A percentile compares a stretch with the other conserved stretches of the same genome.
phyloP scores from a whole-genome alignment of 2,888 invertebrate species.

The Autographa gamma region DNA sequence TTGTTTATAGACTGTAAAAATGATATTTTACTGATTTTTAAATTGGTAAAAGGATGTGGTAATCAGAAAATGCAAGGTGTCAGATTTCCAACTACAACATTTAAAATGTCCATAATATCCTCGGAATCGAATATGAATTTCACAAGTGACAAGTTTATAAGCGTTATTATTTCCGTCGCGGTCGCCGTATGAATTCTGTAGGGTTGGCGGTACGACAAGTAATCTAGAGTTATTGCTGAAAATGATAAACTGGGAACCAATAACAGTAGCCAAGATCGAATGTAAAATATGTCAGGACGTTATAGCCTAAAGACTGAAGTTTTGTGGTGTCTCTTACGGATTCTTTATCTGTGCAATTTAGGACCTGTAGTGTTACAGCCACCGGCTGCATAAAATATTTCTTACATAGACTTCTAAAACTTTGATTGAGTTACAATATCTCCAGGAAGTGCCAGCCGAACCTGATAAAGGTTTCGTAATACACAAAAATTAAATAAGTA shows the following conservation, averaged over 20 bases:
- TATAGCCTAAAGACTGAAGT: neutral
- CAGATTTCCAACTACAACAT: neutral
- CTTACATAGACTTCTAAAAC: neutral
- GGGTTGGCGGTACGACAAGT: neutral
- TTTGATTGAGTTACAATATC: neutral
- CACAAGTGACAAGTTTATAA: conserved; percentile 4
- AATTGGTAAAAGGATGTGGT: neutral
- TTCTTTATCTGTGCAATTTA: neutral
- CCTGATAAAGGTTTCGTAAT: conserved; percentile 12
- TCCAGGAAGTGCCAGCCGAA: neutral
- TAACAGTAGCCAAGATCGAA: conserved; percentile 1
- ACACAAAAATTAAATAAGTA: neutral
- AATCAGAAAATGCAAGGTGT: neutral
- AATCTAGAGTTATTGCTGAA: conserved; percentile 1
- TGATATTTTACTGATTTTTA: neutral
- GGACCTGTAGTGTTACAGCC: neutral
- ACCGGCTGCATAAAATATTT: neutral
- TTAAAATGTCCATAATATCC: conserved; percentile 1
- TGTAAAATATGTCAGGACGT: neutral
- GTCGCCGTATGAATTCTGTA: neutral
- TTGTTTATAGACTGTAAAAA: conserved; percentile 1
- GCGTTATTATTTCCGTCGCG: conserved; percentile 1
- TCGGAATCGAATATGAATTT: conserved; percentile 2
- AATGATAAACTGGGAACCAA: conserved; percentile 1
- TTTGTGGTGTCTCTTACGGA: neutral